phyloP scores from a whole-genome alignment of 35 echinoderm and acorn worm genomes.

The Ophioderma brevispina region DNA sequence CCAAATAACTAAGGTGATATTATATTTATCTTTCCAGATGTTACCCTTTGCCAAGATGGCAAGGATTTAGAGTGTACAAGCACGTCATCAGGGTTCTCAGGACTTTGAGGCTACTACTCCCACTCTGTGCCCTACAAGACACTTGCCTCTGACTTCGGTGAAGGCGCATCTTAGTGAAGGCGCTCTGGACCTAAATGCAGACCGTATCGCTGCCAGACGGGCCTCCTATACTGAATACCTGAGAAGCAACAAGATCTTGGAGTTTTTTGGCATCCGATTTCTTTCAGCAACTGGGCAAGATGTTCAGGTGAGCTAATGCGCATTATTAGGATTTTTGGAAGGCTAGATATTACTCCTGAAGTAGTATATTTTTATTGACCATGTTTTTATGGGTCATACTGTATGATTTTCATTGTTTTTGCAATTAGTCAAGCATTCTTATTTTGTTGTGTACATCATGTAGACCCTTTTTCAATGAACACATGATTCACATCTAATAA shows the following conservation, averaged over 20 bases:
- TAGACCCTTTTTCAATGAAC: too few species aligned
- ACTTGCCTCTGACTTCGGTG: slow-evolving; percentile 79
- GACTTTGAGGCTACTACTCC: slow-evolving; percentile 85
- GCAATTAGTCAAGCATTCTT: too few species aligned
- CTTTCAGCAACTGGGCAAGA: slow-evolving; percentile 40
- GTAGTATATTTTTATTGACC: too few species aligned
- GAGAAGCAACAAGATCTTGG: slow-evolving; percentile 85
- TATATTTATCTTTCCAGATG: too few species aligned
- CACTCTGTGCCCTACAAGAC: slow-evolving; percentile 83
- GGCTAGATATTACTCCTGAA: too few species aligned
- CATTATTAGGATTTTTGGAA: too few species aligned
- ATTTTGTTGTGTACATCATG: too few species aligned
- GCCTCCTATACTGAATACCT: slow-evolving; percentile 80
- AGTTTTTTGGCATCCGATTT: slow-evolving; percentile 72
- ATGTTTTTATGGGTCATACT: too few species aligned
- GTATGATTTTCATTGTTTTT: too few species aligned
- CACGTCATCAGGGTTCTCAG: slow-evolving; percentile 53
- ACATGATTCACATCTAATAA: too few species aligned
- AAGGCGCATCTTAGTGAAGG: slow-evolving; percentile 83
- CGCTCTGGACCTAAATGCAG: slow-evolving; percentile 86
- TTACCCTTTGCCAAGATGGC: not conserved
- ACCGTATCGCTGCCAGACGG: slow-evolving; percentile 82
- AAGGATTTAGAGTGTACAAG: slow-evolving; percentile 80
- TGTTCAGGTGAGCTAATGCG: slow-evolving; percentile 33
- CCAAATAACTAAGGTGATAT: too few species aligned